Evolutionary conservation across 2,797 vertebrate genomes (phyloP), one percentile per base, ranked within the genome.

Genomic region (Coracias cyanogaster): DNA sequence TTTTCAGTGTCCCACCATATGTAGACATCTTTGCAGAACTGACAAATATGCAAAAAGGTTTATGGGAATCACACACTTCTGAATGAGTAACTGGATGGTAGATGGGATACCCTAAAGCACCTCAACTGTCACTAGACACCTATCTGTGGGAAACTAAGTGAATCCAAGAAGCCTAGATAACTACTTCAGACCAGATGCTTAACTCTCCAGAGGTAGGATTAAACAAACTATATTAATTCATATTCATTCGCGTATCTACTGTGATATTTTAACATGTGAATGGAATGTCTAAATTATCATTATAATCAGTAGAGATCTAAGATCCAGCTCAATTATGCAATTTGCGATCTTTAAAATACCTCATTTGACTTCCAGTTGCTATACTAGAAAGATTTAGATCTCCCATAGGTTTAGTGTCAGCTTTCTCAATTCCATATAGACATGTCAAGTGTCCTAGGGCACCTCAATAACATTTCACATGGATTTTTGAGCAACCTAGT

Each of bases 381-480:
- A 54, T 15, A 54, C 3, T 2, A 49, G 7, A 33, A 88, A 71
- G 52, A 45, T 20, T 78, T n/a, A 57, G 9, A 28, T 37, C 9
- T 58, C 35, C 13, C 4, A 22, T 7, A 72, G 17, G 9, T 79
- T 76, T 86, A 91, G 29, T 62, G 29, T 41, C 12, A 16, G 35
- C 10, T 58, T 80, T 76, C n/a, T 71, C 31, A 51, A 10, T 55
- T 9, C 3, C 5, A 16, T 57, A 41, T 5, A 29, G 29, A 19
- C 19, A 6, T 3, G 2, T 43, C 10, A 0, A 0, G 3, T 51
- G 62, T 67, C 24, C 5, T 26, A 45, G 43, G 18, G 10, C 7
- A 70, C 7, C 6, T 51, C 9, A 43, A 46, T 64, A 37, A 13
- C 17, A n/a, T 39, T 78, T 58, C 35, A 39, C 24, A 33, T 2